Conservation (phyloP, 2,888 invertebrate species). For the Apotomis capreana region DNA sequence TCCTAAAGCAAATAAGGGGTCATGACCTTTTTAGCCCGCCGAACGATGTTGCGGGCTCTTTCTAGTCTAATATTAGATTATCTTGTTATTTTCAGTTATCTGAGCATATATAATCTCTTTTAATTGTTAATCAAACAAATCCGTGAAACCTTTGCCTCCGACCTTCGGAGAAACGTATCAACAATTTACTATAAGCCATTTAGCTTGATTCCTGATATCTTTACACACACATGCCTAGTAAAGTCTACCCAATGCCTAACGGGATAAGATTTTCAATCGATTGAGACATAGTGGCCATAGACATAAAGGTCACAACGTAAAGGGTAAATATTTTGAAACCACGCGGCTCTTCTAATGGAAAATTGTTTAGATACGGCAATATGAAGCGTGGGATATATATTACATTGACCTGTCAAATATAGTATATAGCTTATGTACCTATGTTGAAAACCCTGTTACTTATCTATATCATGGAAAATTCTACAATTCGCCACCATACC, state of each 20-base stretch:
- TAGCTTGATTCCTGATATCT: neutral
- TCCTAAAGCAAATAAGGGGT: no score
- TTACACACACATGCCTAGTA: neutral
- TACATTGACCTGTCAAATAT: slow-evolving; percentile 1
- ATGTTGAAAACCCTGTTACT: no score
- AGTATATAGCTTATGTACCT: neutral
- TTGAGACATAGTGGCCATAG: neutral
- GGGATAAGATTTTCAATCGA: slow-evolving; percentile 5
- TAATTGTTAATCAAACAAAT: slow-evolving; percentile 1
- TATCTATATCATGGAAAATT: no score
- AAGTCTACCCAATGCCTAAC: neutral
- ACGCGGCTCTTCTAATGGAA: slow-evolving; percentile 52
- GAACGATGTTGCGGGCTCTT: no score
- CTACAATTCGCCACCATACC: no score
- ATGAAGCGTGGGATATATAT: slow-evolving; percentile 35
- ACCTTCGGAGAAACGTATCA: slow-evolving; percentile 1
- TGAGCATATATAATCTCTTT: neutral
- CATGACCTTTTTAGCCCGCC: no score
- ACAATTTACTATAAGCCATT: neutral
- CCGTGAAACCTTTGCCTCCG: neutral
- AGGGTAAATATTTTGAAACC: slow-evolving; percentile 63
- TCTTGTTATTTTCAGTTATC: neutral
- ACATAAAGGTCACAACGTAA: slow-evolving; percentile 11
- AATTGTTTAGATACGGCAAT: slow-evolving; percentile 53
- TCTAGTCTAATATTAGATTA: neutral